These are phyloP conservation scores for Salticus scenicus DNA, from an alignment of 2,888 invertebrate species.

Conservation along the genomic window DNA sequence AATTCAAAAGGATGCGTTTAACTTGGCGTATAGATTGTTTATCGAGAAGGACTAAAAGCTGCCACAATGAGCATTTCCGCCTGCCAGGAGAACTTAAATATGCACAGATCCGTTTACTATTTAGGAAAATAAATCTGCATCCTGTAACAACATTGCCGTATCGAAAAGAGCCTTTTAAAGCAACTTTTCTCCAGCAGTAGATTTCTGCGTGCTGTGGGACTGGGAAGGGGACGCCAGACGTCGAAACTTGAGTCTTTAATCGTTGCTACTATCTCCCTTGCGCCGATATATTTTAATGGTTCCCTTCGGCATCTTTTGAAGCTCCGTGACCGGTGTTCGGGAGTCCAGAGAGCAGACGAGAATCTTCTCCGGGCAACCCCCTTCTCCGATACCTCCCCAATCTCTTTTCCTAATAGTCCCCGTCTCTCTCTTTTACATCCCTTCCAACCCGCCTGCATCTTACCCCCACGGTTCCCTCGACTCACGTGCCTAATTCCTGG, in stretches of 20 bases:
- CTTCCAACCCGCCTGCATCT: neutral
- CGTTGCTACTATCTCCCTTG: constrained; percentile 65
- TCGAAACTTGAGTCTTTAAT: constrained; percentile 70
- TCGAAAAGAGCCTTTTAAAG: constrained; percentile 54
- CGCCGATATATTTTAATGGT: constrained; percentile 70
- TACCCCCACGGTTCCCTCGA: constrained; percentile 39
- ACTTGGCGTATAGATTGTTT: constrained; percentile 55
- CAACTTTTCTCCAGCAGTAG: constrained; percentile 49
- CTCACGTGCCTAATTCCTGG: constrained; percentile 69
- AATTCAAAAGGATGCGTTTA: constrained; percentile 44
- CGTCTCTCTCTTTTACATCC: constrained; percentile 26
- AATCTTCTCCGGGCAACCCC: constrained; percentile 22
- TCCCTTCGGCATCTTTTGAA: constrained; percentile 69
- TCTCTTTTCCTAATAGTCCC: constrained; percentile 56
- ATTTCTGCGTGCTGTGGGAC: constrained; percentile 61
- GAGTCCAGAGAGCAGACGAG: constrained; percentile 29
- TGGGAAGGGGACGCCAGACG: constrained; percentile 36
- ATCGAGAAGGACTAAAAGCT: constrained; percentile 52
- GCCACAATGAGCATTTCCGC: constrained; percentile 55
- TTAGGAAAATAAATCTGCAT: constrained; percentile 64
- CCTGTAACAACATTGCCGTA: constrained; percentile 59
- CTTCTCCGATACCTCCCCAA: constrained; percentile 11
- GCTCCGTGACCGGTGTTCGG: constrained; percentile 68
- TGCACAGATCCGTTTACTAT: constrained; percentile 52
- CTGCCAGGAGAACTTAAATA: constrained; percentile 53